Base-by-base conservation (phyloP, 1,140 invertebrate species). In the Drosophila littoralis region DNA sequence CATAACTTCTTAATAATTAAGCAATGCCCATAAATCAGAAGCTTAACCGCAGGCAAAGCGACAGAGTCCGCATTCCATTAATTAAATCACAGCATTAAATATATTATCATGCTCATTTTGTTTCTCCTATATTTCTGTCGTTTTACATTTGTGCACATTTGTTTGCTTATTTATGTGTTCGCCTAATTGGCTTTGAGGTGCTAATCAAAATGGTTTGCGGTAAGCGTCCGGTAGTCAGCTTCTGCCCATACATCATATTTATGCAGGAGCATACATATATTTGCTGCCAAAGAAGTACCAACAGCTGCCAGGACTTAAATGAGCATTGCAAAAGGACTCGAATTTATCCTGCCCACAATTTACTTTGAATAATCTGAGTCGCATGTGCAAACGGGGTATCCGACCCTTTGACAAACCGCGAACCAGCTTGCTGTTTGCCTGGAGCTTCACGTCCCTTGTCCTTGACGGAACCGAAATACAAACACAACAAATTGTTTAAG, bases 1-100 rank as follows among this genome's bases (percentile, higher is more conserved):
- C 83, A 88, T 89, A 89, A 80, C 77, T 89, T 81, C 77, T 80
- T 81, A 84, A 89, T 88, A 89, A 88, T 88, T 89, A 89, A 88
- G 75, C 84, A 82, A 17, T 54, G 70, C 7, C 45, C 67, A 84
- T 89, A 80, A 88, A 83, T 81, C 75, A 78, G 15, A n/a, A 28
- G 36, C 22, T 13, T 22, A 45, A 15, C 58, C 51, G 59, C 45
- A 54, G 57, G 13, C 45, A 46, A 13, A 55, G 63, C 46, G 55
- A 33, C 63, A 59, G 38, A 69, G 50, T 42, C 45, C 40, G 57
- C 76, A 75, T 75, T 85, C 60, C 78, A 86, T 85, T 83, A 84
- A 84, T 84, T 80, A 84, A 85, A 84, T 81, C 77, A 50, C 64
- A 77, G 73, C 81, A 80, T 76, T 83, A 69, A 70, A 79, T 79